Percentiles rank a stretch among this genome's conserved stretches.
phyloP scores from a whole-genome alignment of 2,888 invertebrate species.

The Neocrepidodera transversa region DNA sequence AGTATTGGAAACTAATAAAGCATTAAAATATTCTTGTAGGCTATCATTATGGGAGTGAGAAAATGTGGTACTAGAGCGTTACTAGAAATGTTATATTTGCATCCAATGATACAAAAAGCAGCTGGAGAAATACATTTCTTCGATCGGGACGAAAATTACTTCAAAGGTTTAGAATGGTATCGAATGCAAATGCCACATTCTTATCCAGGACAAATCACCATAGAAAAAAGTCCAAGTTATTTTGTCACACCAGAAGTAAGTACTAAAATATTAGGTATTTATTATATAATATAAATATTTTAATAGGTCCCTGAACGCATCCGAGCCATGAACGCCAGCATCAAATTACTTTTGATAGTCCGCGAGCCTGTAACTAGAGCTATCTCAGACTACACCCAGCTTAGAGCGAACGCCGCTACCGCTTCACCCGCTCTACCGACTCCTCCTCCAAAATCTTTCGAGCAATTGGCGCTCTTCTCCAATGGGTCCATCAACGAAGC shows the following conservation, averaged over 20 bases:
- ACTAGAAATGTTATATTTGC: slow-evolving; percentile 94
- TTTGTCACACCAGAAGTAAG: slow-evolving; percentile 93
- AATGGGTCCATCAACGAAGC: slow-evolving; percentile 85
- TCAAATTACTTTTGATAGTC: slow-evolving; percentile 91
- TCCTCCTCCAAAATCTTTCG: slow-evolving; percentile 68
- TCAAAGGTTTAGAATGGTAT: slow-evolving; percentile 94
- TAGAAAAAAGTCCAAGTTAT: slow-evolving; percentile 98
- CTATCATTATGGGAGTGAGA: slow-evolving; percentile 92
- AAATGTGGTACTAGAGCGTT: slow-evolving; percentile 97
- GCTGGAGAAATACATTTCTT: slow-evolving; percentile 97
- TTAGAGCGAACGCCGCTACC: slow-evolving; percentile 82
- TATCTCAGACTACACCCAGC: slow-evolving; percentile 96
- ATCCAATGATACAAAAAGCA: slow-evolving; percentile 91
- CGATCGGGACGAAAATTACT: slow-evolving; percentile 92
- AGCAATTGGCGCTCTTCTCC: slow-evolving; percentile 79
- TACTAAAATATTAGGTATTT: slow-evolving; percentile 28
- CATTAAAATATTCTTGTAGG: slow-evolving; percentile 58
- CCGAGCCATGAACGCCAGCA: slow-evolving; percentile 90
- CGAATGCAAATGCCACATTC: slow-evolving; percentile 93
- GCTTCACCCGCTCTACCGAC: slow-evolving; percentile 67
- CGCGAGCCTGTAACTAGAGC: slow-evolving; percentile 95
- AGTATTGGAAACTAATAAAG: too few species aligned
- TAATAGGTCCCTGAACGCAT: slow-evolving; percentile 89
- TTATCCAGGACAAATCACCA: slow-evolving; percentile 89
- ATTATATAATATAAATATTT: too few species aligned